These are phyloP conservation scores for Tortricodes alternella DNA, from an alignment of 2,888 invertebrate genomes.

Conservation along the genomic window DNA sequence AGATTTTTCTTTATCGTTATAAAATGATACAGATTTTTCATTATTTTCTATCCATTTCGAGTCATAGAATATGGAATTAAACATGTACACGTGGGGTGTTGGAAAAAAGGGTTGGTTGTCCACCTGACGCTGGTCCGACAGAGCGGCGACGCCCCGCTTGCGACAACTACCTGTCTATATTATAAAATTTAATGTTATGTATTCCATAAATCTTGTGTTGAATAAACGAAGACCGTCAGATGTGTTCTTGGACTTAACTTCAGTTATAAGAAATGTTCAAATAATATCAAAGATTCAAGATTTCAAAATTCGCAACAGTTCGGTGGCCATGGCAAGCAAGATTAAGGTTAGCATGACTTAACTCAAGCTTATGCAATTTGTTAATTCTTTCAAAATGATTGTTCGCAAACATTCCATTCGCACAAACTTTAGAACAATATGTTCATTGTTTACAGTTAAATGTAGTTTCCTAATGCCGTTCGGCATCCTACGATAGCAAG, in stretches of 20 bases:
- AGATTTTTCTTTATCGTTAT: neutral
- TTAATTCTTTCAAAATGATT: slow-evolving; percentile 29
- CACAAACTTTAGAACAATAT: slow-evolving; percentile 24
- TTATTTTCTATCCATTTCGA: neutral
- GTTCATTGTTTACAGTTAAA: slow-evolving; percentile 28
- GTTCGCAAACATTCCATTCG: slow-evolving; percentile 23
- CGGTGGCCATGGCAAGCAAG: slow-evolving; percentile 22
- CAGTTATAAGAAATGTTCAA: slow-evolving; percentile 14
- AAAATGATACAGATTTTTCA: neutral
- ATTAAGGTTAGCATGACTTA: slow-evolving; percentile 23
- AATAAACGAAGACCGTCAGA: too few species aligned
- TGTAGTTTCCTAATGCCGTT: slow-evolving; percentile 13
- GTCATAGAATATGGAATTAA: slow-evolving; percentile 6
- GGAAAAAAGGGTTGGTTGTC: slow-evolving; percentile 8
- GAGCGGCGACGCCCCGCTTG: neutral
- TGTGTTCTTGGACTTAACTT: slow-evolving; percentile 12
- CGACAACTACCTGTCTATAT: too few species aligned
- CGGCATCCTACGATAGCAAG: slow-evolving; percentile 2
- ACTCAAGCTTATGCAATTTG: slow-evolving; percentile 25
- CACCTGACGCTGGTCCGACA: slow-evolving; percentile 5
- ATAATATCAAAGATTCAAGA: slow-evolving; percentile 27
- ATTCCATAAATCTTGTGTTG: too few species aligned
- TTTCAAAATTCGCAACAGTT: slow-evolving; percentile 25
- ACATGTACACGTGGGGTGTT: slow-evolving; percentile 12
- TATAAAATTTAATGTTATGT: too few species aligned